A percentile compares a stretch with the other conserved stretches of the same genome.
Evolutionary conservation across 2,888 invertebrate species (phyloP).

Genomic region (Aquatica leii): DNA sequence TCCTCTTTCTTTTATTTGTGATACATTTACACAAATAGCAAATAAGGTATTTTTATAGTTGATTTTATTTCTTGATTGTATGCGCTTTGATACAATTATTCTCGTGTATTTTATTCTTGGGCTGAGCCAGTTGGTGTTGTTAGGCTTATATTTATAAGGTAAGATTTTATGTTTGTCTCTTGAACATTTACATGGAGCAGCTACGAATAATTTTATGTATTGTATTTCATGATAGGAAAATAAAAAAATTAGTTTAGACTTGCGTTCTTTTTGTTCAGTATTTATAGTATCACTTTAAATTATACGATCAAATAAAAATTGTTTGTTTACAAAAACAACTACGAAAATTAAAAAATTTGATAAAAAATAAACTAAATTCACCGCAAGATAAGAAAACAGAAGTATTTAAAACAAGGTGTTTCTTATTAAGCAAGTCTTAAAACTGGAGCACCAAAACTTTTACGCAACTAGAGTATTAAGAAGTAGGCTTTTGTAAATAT

Average conservation of each 20-base stretch:
- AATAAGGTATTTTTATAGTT: slow-evolving; percentile 6
- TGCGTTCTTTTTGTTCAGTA: background rate
- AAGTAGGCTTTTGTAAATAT: no score
- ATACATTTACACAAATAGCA: slow-evolving; percentile 8
- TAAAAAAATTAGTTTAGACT: slow-evolving; percentile 32
- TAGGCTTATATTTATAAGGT: slow-evolving; percentile 31
- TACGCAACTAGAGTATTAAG: no score
- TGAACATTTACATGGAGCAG: slow-evolving; percentile 31
- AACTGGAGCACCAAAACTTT: no score
- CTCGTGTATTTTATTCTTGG: slow-evolving; percentile 18
- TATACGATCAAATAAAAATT: background rate
- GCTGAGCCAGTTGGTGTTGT: slow-evolving; percentile 37
- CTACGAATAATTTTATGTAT: slow-evolving; percentile 37
- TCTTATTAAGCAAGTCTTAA: no score
- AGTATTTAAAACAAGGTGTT: no score
- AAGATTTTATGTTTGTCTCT: slow-evolving; percentile 42
- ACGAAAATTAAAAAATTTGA: no score
- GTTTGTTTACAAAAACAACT: no score
- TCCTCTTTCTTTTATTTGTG: slow-evolving; percentile 8
- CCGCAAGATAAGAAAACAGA: no score
- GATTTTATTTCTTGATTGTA: slow-evolving; percentile 25
- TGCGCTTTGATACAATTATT: slow-evolving; percentile 21
- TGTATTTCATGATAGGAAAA: slow-evolving; percentile 44
- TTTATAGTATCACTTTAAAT: background rate
- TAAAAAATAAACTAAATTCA: no score